Conservation (phyloP, 2,113 vertebrate species). For the Aleadryas rufinucha region DNA sequence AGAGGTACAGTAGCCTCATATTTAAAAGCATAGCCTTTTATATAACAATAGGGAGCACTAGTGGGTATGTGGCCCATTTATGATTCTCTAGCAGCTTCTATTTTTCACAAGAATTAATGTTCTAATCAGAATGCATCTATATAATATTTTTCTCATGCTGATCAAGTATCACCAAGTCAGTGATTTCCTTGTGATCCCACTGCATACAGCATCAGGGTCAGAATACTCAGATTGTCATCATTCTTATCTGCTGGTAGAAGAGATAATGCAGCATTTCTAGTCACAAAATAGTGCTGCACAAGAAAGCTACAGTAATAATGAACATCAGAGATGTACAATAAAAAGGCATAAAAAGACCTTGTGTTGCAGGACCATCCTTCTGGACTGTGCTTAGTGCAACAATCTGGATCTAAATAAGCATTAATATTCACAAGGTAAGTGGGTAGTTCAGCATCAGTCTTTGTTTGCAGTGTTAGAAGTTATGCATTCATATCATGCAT, state of each 20-base stretch:
- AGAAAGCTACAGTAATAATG: not conserved
- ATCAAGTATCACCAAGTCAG: not conserved
- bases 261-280: not conserved
- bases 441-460: not conserved
- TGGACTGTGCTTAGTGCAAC: not conserved
- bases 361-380: not conserved
- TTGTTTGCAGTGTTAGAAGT: not conserved
- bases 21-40: not conserved
- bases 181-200: not conserved
- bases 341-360: not conserved
- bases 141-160: not conserved
- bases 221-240: not conserved
- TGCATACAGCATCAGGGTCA: not conserved
- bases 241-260: not conserved
- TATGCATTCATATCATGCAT: rapidly evolving
- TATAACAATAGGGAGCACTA: not conserved
- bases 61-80: not conserved
- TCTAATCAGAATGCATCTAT: not conserved
- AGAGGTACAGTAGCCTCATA: not conserved
- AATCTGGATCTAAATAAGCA: not conserved
- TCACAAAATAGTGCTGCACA: not conserved
- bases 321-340: not conserved
- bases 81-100: not conserved
- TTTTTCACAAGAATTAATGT: not conserved
- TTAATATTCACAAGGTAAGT: not conserved